Evolutionary conservation across 2,888 invertebrate species (phyloP).

Genomic region (Busseola fusca): DNA sequence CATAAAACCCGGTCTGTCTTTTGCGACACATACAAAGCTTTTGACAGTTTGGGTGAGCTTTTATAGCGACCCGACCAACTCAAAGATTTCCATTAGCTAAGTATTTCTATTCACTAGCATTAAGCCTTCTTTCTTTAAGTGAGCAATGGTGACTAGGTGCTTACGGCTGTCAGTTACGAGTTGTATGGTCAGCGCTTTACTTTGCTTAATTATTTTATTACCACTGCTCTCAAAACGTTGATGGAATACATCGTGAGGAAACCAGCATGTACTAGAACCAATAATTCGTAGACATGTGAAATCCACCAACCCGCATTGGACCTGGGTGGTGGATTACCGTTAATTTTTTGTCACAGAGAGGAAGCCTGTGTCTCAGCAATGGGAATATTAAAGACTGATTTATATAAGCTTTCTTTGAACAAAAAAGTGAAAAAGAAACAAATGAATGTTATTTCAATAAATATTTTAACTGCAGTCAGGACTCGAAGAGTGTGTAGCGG

Average conservation of each 20-base stretch:
- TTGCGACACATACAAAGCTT: background rate
- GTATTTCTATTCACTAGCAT: background rate
- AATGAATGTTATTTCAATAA: background rate
- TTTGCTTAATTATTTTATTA: background rate
- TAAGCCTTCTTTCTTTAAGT: background rate
- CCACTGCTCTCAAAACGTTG: background rate
- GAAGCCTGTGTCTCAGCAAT: too few relatives aligned
- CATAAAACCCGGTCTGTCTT: constrained; percentile 8
- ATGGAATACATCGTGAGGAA: background rate
- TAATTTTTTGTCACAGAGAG: too few relatives aligned
- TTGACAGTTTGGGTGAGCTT: constrained; percentile 13
- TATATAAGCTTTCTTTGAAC: background rate
- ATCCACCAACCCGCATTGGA: background rate
- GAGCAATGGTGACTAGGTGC: too few relatives aligned
- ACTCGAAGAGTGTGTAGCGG: background rate
- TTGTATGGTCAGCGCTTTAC: too few relatives aligned
- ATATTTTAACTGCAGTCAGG: background rate
- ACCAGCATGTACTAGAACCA: background rate
- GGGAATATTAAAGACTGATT: too few relatives aligned
- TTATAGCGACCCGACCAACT: background rate
- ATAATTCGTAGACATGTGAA: background rate
- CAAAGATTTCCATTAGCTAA: constrained; percentile 21
- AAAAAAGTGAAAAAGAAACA: background rate
- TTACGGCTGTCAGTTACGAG: too few relatives aligned
- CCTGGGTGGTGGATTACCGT: background rate